phyloP scores from a whole-genome alignment of 1,140 invertebrate genomes.

The Psix sp. region DNA sequence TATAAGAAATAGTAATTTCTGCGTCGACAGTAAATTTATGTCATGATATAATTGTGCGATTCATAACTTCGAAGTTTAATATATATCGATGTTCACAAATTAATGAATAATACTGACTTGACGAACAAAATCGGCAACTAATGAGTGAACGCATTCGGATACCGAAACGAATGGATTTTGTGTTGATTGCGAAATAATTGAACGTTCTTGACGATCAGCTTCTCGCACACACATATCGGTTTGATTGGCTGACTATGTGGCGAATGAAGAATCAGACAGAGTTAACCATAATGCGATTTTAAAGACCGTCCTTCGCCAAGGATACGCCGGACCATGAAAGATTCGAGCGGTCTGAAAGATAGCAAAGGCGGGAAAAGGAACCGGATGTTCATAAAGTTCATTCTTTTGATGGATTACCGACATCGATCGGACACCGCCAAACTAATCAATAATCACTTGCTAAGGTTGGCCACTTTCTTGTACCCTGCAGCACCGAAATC shows the following conservation, averaged over 20 bases:
- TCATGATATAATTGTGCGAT: constrained; percentile 12
- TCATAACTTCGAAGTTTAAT: constrained; percentile 23
- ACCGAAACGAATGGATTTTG: constrained; percentile 51
- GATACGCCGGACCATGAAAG: constrained; percentile 34
- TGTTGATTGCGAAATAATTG: constrained; percentile 65
- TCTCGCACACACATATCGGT: constrained; percentile 54
- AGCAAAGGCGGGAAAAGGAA: constrained; percentile 55
- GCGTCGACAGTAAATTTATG: constrained; percentile 21
- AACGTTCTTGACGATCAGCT: constrained; percentile 60
- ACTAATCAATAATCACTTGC: constrained; percentile 61
- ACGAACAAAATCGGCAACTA: constrained; percentile 46
- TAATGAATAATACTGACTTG: constrained; percentile 30
- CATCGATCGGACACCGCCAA: constrained; percentile 56
- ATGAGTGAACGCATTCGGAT: constrained; percentile 41
- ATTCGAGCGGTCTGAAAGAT: constrained; percentile 36
- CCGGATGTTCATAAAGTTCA: constrained; percentile 51
- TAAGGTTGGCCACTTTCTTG: constrained; percentile 55
- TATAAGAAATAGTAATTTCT: constrained; percentile 8
- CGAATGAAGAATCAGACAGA: constrained; percentile 50
- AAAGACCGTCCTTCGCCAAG: constrained; percentile 62
- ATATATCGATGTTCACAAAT: constrained; percentile 47
- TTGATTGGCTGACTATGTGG: constrained; percentile 55
- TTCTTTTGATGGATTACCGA: constrained; percentile 62
- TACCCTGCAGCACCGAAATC: constrained; percentile 67
- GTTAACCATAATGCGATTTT: constrained; percentile 62